Conservation (phyloP, 2,888 invertebrate species). For the Drosophila bunnanda region DNA sequence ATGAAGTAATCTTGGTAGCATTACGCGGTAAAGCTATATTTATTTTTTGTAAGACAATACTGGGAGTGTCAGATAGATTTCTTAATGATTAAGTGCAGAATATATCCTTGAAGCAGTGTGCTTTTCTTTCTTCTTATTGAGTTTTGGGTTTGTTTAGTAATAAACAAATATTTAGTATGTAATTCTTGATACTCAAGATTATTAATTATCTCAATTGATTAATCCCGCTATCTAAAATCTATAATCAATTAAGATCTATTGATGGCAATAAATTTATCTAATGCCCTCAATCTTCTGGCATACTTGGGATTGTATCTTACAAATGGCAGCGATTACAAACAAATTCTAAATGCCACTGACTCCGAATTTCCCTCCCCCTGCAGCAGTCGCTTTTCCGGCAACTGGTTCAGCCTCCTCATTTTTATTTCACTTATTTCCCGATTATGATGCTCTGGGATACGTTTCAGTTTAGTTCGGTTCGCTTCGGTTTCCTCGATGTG, state of each 20-base stretch:
- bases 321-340: constrained; percentile 34
- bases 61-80: not conserved
- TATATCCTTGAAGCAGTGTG: not conserved
- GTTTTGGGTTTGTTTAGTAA: not conserved
- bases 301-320: constrained; percentile 5
- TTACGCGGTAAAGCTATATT: not conserved
- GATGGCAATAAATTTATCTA: constrained; percentile 12
- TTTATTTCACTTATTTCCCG: constrained; percentile 51
- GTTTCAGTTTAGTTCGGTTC: constrained; percentile 8
- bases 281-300: constrained; percentile 24
- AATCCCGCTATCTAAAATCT: not conserved
- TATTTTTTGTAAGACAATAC: not conserved
- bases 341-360: constrained; percentile 35
- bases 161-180: too few relatives aligned
- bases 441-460: constrained; percentile 36
- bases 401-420: constrained; percentile 47
- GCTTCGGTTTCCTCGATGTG: constrained; percentile 36
- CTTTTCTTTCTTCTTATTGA: not conserved
- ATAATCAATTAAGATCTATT: constrained; percentile 23
- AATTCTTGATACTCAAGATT: not conserved
- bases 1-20: constrained; percentile 15
- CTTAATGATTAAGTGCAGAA: not conserved
- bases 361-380: constrained; percentile 12
- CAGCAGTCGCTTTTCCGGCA: constrained; percentile 12
- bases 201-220: not conserved